A percentile compares a stretch with the other conserved stretches of the same genome.
These are phyloP conservation scores for Poeciliopsis gracilis DNA, from an alignment of 2,797 vertebrate genomes.

Conservation along the genomic window DNA sequence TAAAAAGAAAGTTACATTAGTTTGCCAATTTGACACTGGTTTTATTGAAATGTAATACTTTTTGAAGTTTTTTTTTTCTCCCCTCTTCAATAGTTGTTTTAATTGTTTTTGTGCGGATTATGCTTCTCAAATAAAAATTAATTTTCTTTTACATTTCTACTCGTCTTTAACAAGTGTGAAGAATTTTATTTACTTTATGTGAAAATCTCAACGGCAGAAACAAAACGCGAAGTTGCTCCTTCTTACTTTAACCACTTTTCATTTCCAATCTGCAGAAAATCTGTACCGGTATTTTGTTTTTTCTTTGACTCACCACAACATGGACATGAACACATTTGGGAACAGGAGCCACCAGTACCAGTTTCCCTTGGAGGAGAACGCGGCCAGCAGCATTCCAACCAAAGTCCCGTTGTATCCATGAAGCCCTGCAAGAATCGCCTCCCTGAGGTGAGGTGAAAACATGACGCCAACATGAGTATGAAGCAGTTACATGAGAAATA, in stretches of 20 bases:
- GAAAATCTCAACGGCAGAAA: neutral
- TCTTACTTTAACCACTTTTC: neutral
- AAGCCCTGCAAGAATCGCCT: constrained; percentile 67
- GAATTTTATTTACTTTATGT: neutral
- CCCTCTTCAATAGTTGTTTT: no score
- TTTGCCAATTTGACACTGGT: no score
- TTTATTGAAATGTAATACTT: neutral
- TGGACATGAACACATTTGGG: constrained; percentile 85
- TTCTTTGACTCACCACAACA: constrained; percentile 82
- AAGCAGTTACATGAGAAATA: neutral
- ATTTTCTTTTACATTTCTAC: neutral
- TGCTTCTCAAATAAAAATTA: neutral
- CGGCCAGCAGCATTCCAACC: constrained; percentile 86
- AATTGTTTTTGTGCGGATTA: neutral
- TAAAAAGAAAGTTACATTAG: neutral
- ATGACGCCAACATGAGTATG: neutral
- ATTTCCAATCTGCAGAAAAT: neutral
- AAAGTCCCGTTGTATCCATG: constrained; percentile 87
- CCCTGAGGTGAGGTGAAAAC: constrained; percentile 25
- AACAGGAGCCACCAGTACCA: constrained; percentile 86
- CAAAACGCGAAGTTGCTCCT: neutral
- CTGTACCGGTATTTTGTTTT: neutral
- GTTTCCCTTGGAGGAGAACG: constrained; percentile 79
- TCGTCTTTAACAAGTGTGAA: no score
- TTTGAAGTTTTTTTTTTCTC: no score